Evolutionary conservation across 2,888 invertebrate genomes (phyloP).

Genomic region (Pristionchus arcanus): DNA sequence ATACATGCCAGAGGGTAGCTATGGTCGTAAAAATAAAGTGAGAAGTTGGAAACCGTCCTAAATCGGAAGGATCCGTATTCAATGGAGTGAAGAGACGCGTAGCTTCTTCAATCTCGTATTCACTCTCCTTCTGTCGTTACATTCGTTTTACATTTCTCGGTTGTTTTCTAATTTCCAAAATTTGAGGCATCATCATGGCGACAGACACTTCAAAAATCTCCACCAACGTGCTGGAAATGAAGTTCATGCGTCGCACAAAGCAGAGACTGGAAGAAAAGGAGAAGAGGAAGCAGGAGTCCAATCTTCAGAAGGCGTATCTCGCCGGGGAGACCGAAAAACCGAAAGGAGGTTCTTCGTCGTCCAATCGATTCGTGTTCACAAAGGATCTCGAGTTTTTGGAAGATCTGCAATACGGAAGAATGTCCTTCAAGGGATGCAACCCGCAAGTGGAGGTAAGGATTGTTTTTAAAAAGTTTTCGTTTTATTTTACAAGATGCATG

Average conservation of each 20-base stretch:
- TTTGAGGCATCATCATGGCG: not conserved
- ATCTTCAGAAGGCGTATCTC: slow-evolving; percentile 37
- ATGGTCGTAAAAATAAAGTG: too few species aligned
- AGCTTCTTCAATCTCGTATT: too few species aligned
- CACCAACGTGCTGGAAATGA: slow-evolving; percentile 45
- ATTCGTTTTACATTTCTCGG: too few species aligned
- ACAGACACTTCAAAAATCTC: not conserved
- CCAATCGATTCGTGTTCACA: slow-evolving; percentile 55
- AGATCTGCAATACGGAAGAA: slow-evolving; percentile 88
- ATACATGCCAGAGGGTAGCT: too few species aligned
- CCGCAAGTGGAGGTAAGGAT: slow-evolving; percentile 87
- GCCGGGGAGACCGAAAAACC: not conserved
- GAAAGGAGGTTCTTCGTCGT: not conserved
- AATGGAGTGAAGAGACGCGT: too few species aligned
- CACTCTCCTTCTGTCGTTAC: too few species aligned
- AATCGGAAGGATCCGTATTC: too few species aligned
- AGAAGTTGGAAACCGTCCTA: too few species aligned
- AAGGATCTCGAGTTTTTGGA: slow-evolving; percentile 87
- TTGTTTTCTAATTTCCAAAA: too few species aligned
- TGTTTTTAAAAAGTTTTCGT: too few species aligned
- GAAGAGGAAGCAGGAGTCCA: slow-evolving; percentile 22
- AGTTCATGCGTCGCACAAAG: slow-evolving; percentile 51
- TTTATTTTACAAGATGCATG: too few species aligned
- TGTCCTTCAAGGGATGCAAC: slow-evolving; percentile 94
- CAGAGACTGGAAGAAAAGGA: slow-evolving; percentile 46